Base-by-base conservation (phyloP, 2,113 vertebrate genomes). In the Pontoporia blainvillei region DNA sequence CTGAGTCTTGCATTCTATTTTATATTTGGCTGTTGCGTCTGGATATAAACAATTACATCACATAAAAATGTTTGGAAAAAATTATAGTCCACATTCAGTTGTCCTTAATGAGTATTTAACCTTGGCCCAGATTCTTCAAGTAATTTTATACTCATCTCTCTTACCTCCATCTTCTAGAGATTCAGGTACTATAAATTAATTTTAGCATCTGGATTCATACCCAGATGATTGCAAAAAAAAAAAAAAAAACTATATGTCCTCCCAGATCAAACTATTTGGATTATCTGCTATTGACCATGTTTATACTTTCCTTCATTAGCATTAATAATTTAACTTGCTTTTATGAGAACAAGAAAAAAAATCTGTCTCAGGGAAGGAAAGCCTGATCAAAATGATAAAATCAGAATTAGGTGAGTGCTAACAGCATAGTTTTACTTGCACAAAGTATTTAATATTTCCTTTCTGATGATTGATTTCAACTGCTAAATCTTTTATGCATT, bases 1-100 rank as follows among this genome's bases (percentile, higher is more conserved):
- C 66, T 44, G 94, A 90, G 86, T 96, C 86, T 96, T 91, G 21
- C 31, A 10, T 97, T 97, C 67, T 97, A 27, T 93, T 91, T 67
- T 46, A 11, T 96, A 72, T 93, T 86, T 95, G 23, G 10, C 86
- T 92, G 75, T 57, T 95, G 71, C 94, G 46, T 91, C 67, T 95
- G 18, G 25, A 78, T 82, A n/a, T 61, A 76, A 94, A 86, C 10
- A 23, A 7, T 85, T 79, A 44, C 5, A 61, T 34, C 34, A 57
- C 2, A 14, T 84, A 69, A 78, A 96, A 88, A 90, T 78, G 25
- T 71, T 86, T 90, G 57, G 75, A 57, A 64, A 88, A 82, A 57
- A 17, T 31, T 81, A 8, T 9, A 57, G 13, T 88, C 44, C 17
- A 79, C 52, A 14, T 95, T 82, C 12, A 79, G 29, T 92, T 94